These are phyloP conservation scores for Druon quercuslanigerum DNA, from an alignment of 1,140 invertebrate species.

Conservation along the genomic window DNA sequence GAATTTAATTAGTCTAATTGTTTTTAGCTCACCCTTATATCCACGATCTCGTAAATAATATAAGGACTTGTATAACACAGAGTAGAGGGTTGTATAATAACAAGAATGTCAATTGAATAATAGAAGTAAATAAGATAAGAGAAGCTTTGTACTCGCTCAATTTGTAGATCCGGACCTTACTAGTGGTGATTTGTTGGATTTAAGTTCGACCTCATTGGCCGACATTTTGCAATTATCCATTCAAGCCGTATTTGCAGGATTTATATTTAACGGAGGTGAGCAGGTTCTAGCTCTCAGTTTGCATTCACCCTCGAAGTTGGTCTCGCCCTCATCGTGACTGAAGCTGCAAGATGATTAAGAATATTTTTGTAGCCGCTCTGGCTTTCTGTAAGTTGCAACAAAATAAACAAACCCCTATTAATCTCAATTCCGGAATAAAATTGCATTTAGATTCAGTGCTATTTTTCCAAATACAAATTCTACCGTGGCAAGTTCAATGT, in stretches of 20 bases:
- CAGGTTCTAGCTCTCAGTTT: conserved; percentile 5
- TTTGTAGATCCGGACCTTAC: conserved; percentile 16
- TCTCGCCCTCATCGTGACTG: neutral
- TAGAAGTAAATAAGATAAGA: conserved; percentile 19
- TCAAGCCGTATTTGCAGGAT: conserved; percentile 13
- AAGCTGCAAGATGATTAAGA: neutral
- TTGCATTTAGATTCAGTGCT: no score
- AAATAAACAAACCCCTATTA: neutral
- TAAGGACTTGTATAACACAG: no score
- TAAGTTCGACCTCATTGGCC: neutral
- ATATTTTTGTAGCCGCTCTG: neutral
- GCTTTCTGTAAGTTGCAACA: neutral
- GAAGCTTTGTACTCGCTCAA: neutral
- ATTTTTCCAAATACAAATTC: no score
- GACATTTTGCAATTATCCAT: conserved; percentile 14
- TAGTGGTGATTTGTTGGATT: neutral
- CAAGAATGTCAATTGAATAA: conserved; percentile 12
- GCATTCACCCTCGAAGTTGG: neutral
- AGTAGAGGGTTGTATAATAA: neutral
- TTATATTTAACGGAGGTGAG: conserved; percentile 8
- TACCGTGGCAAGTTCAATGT: no score
- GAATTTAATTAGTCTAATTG: no score
- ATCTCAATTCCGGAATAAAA: no score
- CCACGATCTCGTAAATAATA: no score
- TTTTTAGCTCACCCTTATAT: no score